Base-by-base conservation (phyloP, 2,113 vertebrate genomes). In the Macaca mulatta region DNA sequence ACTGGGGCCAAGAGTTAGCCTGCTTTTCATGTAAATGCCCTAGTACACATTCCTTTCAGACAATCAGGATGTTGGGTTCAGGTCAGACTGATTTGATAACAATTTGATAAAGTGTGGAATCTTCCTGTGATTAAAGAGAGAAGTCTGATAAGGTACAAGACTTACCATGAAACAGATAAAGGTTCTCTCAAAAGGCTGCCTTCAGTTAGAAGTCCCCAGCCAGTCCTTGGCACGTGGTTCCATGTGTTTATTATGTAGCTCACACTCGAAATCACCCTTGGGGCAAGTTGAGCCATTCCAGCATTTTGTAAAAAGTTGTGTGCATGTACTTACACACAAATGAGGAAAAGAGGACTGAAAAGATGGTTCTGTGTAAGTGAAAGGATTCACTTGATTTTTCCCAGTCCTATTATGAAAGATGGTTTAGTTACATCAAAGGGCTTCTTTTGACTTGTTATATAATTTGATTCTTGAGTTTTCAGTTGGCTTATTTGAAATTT, bases 41-140 rank as follows among this genome's bases (percentile, higher is more conserved):
- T 14, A 43, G 59, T 80, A 32, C 59, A 64, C 64, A 86, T 92
- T 93, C 35, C 96, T 93, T 91, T 84, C 93, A 70, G 74, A 96
- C 30, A 88, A 83, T 93, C 55, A 70, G 78, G 52, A 95, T 38
- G 1, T 45, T 64, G 40, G 50, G 20, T 78, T 89, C 30, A 78
- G 85, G 61, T 95, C 84, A 61, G 70, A 70, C 38, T 67, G 85
- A 96, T 97, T 93, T 83, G 98, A 98, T 98, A 97, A 97, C 95
- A 96, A 64, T 92, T 95, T 90, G 96, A 97, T 98, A 97, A 97
- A 64, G 69, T 70, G 12, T 89, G 32, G 81, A 75, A 93, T 95
- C 93, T 98, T 97, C 52, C 77, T 87, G 55, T 96, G 96, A 97
- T 97, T 96, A 94, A 50, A 94, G 72, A 86, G 90, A 90, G 74